Evolutionary conservation across 2,113 vertebrate species (phyloP), one percentile per base, ranked within the genome.

Genomic region (Gymnorhina tibicen): DNA sequence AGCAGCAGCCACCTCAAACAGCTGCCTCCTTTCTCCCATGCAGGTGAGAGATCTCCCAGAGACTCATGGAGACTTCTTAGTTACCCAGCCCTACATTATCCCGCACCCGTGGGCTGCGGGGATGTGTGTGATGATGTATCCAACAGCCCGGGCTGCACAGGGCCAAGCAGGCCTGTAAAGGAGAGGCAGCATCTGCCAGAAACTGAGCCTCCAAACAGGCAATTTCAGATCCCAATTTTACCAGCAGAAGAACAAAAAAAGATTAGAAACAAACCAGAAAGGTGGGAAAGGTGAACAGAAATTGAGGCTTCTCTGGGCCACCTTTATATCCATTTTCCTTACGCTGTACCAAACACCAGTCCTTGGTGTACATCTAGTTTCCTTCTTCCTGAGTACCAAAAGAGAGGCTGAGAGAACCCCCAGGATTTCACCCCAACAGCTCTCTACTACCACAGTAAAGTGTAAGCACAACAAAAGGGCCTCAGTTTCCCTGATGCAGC

Each of bases 81-180:
- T 3, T 27, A 3, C 22, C n/a, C 23, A 47, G 30, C 17, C 49
- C 32, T 2, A 9, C n/a, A 6, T 11, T 22, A 7, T 13, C 41
- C 73, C 76, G 30, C 20, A 7, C 5, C 24, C 42, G n/a, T 0
- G 17, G 46, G 75, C 75, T 19, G 42, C 47, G 88, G 75, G 35
- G 70, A 33, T 21, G 6, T 3, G 46, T 22, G 41, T 3, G 16
- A 13, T 22, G 35, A 26, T 21, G 14, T 0, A 13, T 3, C 47
- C 53, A 72, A 20, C 27, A n/a, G 5, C 39, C 22, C 11, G 39
- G 30, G 66, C 60, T 64, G 69, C 69, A 37, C 19, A 47, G 44
- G 16, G 20, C 24, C 87, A 53, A 10, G 44, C 39, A 49, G 26
- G 13, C 55, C 44, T n/a, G 21, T 0, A 18, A 73, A 82, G 30